These are phyloP conservation scores for Drosophila austrosaltans DNA, from an alignment of 2,888 invertebrate genomes.

Conservation along the genomic window DNA sequence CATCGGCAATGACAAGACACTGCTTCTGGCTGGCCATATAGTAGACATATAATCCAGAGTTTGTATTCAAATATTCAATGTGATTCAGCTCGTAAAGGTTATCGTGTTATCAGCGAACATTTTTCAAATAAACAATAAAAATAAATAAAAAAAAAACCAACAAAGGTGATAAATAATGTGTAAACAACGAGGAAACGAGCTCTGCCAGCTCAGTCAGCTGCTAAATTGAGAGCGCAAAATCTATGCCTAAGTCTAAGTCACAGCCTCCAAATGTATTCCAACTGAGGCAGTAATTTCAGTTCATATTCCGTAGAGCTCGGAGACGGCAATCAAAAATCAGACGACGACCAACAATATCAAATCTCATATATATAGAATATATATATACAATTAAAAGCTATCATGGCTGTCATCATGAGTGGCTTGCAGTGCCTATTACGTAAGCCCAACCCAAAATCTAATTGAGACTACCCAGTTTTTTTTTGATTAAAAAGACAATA, in stretches of 20 bases:
- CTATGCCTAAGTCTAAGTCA: slow-evolving; percentile 19
- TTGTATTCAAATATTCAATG: slow-evolving; percentile 20
- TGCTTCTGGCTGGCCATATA: slow-evolving; percentile 69
- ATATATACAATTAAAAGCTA: slow-evolving; percentile 22
- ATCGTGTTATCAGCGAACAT: slow-evolving; percentile 60
- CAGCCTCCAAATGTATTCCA: slow-evolving; percentile 43
- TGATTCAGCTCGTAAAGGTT: slow-evolving; percentile 43
- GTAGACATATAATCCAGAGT: slow-evolving; percentile 47
- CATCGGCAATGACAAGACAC: slow-evolving; percentile 57
- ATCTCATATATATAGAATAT: slow-evolving; percentile 16
- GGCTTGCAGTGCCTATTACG: slow-evolving; percentile 62
- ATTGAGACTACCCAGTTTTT: slow-evolving; percentile 53
- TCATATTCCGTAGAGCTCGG: slow-evolving; percentile 57
- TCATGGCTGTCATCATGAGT: slow-evolving; percentile 56
- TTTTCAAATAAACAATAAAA: slow-evolving; percentile 34
- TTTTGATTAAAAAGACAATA: slow-evolving; percentile 13
- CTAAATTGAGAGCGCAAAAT: background rate
- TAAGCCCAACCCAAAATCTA: slow-evolving; percentile 47
- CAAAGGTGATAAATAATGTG: slow-evolving; percentile 66
- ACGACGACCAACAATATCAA: slow-evolving; percentile 42
- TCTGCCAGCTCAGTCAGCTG: background rate
- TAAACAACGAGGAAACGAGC: slow-evolving; percentile 49
- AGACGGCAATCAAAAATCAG: slow-evolving; percentile 50
- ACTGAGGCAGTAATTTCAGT: slow-evolving; percentile 49
- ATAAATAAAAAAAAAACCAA: slow-evolving; percentile 37